Evolutionary conservation across 2,888 invertebrate genomes (phyloP), one percentile per base, ranked within the genome.

Genomic region (Heliconius sara): DNA sequence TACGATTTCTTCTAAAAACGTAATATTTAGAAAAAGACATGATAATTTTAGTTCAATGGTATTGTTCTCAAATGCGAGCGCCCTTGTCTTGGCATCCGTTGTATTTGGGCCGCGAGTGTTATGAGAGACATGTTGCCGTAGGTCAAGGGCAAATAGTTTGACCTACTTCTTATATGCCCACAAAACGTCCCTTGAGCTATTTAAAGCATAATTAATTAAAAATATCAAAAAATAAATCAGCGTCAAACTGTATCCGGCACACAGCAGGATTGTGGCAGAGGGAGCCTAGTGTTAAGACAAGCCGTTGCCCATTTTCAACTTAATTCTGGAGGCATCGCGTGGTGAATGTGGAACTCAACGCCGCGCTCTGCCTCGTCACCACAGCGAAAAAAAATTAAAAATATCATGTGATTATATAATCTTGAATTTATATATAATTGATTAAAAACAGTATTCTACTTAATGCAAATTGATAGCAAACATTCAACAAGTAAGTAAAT

Each of bases 81-180:
- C 80, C 81, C 83, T 83, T 83, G 81, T 83, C 79, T 83, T 79
- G 80, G 79, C 83, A 83, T 80, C 78, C 76, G 72, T 80, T 79
- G 78, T 81, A 81, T 83, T 83, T 80, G 78, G 83, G 77, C 82
- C 83, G 80, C 86, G 89, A 89, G 87, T 90, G 87, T 82, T 85
- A 83, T 85, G 90, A 90, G 92, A 93, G 92, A 91, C 91, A 88
- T 87, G 84, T 84, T 90, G 87, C 85, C 89, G 90, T 91, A 90
- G 94, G 94, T 94, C 95, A 94, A 94, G 95, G 95, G 91, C 91
- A 85, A 79, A 85, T 88, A 85, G 89, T 88, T 90, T 93, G 93
- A 92, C 93, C 94, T 93, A 94, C 91, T 93, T 93, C 87, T 87
- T 91, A 91, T 90, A 81, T 84, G 82, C 81, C 81, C 83, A 83